phyloP scores from a whole-genome alignment of 2,888 invertebrate genomes.

The Conistra vaccinii region DNA sequence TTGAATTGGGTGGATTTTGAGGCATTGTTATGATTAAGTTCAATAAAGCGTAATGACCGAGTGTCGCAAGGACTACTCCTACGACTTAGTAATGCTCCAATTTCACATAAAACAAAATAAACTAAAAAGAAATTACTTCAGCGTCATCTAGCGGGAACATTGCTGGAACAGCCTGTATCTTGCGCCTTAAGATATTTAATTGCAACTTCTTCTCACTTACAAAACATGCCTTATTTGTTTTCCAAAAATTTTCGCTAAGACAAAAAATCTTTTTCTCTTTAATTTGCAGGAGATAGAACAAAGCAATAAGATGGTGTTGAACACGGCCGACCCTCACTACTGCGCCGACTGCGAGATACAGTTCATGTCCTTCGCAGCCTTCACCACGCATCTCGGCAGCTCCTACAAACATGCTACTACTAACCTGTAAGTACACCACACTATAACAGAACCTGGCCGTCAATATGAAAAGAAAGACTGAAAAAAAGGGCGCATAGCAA shows the following conservation, averaged over 20 bases:
- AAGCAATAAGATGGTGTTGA: conserved; percentile 58
- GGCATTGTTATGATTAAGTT: no score
- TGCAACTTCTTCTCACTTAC: neutral
- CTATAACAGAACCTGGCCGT: neutral
- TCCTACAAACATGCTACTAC: conserved; percentile 82
- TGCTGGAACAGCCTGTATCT: no score
- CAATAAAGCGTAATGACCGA: no score
- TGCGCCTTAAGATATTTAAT: no score
- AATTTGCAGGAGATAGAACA: conserved; percentile 74
- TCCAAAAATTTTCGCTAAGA: neutral
- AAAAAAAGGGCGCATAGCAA: no score
- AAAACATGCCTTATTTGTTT: neutral
- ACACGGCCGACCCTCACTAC: conserved; percentile 73
- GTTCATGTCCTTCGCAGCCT: conserved; percentile 79
- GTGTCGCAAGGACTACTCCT: no score
- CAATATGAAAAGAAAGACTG: neutral
- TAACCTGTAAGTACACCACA: conserved; percentile 76
- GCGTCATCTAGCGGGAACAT: no score
- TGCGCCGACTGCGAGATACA: conserved; percentile 83
- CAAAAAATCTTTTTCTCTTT: neutral
- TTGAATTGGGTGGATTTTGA: no score
- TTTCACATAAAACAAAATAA: no score
- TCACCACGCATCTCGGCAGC: conserved; percentile 82
- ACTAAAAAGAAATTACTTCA: no score
- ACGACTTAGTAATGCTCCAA: no score